A percentile compares a stretch with the other conserved stretches of the same genome.
Evolutionary conservation across 2,797 vertebrate species (phyloP).

Genomic region (Tragopan temminckii): DNA sequence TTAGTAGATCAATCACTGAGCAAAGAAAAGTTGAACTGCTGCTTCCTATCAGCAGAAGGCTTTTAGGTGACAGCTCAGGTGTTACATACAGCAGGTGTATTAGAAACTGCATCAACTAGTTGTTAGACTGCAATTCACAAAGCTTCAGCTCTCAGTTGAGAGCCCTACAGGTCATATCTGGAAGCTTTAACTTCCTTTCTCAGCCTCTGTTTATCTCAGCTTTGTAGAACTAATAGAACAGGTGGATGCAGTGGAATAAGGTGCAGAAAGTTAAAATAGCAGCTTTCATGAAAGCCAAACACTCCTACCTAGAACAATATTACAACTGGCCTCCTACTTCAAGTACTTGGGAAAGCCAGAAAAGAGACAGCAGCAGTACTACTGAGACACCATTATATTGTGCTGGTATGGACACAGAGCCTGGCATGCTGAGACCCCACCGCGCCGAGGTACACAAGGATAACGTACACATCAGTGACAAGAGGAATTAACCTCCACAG

Average conservation of each 20-base stretch:
- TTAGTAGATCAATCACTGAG: neutral
- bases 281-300: neutral
- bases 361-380: neutral
- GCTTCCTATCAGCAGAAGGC: neutral
- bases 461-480: slow-evolving; percentile 15
- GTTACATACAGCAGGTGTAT: neutral
- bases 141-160: neutral
- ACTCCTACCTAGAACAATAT: neutral
- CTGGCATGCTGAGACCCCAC: neutral
- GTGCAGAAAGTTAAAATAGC: neutral
- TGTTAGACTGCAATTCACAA: neutral
- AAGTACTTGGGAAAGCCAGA: neutral
- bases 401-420: neutral
- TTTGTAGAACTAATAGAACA: neutral
- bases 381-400: neutral
- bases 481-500: neutral
- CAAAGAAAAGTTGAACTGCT: neutral
- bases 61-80: neutral
- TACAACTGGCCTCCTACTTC: neutral
- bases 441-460: slow-evolving; percentile 9
- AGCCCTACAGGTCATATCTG: neutral
- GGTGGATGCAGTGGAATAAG: neutral
- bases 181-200: neutral
- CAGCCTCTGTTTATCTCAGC: neutral
- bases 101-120: neutral